A percentile compares a stretch with the other conserved stretches of the same genome.
phyloP scores from a whole-genome alignment of 2,113 vertebrate genomes.

The Ceratotherium simum region DNA sequence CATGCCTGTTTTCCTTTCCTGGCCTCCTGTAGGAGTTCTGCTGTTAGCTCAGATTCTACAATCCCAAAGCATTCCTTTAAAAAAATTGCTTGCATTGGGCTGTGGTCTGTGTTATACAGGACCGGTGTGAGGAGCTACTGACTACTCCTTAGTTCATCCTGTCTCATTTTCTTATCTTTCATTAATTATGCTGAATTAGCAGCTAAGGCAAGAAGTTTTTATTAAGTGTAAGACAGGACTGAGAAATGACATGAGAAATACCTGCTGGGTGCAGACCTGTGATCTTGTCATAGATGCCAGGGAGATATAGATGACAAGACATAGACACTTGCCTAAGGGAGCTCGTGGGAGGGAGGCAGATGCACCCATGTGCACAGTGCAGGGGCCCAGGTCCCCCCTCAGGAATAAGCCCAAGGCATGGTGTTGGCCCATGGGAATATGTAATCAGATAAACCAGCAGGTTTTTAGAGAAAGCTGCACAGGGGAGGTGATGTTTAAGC shows the following conservation, averaged over 20 bases:
- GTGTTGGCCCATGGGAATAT: fast-evolving
- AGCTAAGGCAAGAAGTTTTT: neutral
- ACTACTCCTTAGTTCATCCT: neutral
- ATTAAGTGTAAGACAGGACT: neutral
- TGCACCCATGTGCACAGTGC: neutral
- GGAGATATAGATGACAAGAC: neutral
- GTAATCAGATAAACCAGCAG: neutral
- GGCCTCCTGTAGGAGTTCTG: neutral
- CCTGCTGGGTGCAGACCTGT: neutral
- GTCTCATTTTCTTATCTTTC: neutral
- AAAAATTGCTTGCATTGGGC: neutral
- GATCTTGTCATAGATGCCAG: neutral
- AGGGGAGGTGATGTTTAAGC: neutral
- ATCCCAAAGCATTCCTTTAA: neutral
- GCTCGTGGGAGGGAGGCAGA: neutral
- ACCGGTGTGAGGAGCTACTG: neutral
- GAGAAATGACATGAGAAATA: constrained; percentile 14
- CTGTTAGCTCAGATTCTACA: neutral
- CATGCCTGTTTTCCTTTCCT: neutral
- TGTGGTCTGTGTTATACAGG: neutral
- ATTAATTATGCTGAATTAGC: neutral
- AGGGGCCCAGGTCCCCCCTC: neutral
- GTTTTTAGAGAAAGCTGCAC: neutral
- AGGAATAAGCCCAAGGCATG: neutral
- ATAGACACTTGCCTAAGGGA: neutral